Percentiles rank a stretch among this genome's conserved stretches.
Conservation (phyloP, 2,888 invertebrate species). For the Aspidiotus rigidus region DNA sequence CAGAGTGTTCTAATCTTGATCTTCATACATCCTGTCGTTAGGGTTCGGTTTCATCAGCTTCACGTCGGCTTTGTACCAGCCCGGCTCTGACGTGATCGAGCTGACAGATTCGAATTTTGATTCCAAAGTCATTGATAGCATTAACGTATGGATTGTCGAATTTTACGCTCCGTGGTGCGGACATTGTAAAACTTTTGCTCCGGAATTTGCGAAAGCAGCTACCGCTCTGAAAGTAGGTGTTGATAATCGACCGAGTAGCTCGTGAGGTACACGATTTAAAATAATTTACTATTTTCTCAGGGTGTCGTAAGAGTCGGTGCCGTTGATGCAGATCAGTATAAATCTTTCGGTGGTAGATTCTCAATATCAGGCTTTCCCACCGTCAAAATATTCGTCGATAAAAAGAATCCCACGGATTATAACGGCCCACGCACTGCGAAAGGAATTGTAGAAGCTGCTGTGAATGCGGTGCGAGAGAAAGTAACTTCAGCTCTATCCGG, state of each 20-base stretch:
- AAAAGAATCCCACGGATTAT: constrained; percentile 72
- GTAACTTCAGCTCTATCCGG: constrained; percentile 29
- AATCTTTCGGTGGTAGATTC: constrained; percentile 67
- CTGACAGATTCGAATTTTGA: constrained; percentile 84
- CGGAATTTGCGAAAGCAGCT: constrained; percentile 91
- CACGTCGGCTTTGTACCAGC: constrained; percentile 8
- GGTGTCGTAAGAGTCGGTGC: constrained; percentile 91
- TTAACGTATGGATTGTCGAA: constrained; percentile 90
- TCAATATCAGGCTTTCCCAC: constrained; percentile 89
- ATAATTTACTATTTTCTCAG: constrained; percentile 44
- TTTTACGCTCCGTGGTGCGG: constrained; percentile 97
- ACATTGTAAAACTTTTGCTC: constrained; percentile 78
- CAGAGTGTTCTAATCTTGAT: too few relatives aligned
- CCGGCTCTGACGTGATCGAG: constrained; percentile 73
- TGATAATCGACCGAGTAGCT: neutral
- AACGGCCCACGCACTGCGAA: constrained; percentile 77
- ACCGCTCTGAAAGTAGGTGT: constrained; percentile 69
- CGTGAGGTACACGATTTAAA: constrained; percentile 2
- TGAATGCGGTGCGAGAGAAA: constrained; percentile 42
- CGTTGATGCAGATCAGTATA: constrained; percentile 83
- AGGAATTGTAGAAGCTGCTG: constrained; percentile 71
- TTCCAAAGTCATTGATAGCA: constrained; percentile 66
- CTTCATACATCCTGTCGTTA: neutral
- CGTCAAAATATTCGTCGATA: constrained; percentile 88
- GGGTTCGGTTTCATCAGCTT: constrained; percentile 4